Base-by-base conservation (phyloP, 2,797 vertebrate species). In the Falco naumanni region DNA sequence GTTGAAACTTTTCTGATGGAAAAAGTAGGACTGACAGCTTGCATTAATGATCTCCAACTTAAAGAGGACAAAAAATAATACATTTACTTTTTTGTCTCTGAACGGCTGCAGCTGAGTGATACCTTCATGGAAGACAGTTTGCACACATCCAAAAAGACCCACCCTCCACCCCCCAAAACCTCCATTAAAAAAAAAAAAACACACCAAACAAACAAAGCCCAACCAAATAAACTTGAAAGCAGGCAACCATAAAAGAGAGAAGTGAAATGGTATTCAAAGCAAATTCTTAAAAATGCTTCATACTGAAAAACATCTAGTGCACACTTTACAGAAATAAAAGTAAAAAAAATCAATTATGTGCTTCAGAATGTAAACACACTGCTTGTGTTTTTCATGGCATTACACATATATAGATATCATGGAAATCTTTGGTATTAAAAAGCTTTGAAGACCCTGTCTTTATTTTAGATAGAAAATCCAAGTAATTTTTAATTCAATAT, bases 1-100 rank as follows among this genome's bases (percentile, higher is more conserved):
- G 70, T 70, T 89, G 45, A 43, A 95, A 92, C 77, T 72, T 65
- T 86, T 82, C 74, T 71, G 87, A 94, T 15, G 50, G 77, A 80
- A 86, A 75, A 50, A 65, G 51, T 68, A 93, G 84, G 92, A 95
- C 89, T 88, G 90, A 97, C 65, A 94, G 89, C 34, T 59, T 25
- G 18, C 34, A 70, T 95, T 95, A 94, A 71, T 64, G 61, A 81
- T 43, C 47, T 9, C 18, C 60, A 70, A 63, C 63, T 92, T 82
- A 80, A 26, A 34, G 31, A 88, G 56, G 79, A 92, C 86, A 91
- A 95, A 95, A 80, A 95, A 88, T 51, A 89, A 56, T 31, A 59
- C 90, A 88, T 66, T 47, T 34, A 87, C 19, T 76, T 70, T 59
- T 87, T 85, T 87, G 66, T 78, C 77, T 95, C 84, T 90, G 83